Evolutionary conservation across 92 coral and sea anemone genomes (phyloP), one percentile per base, ranked within the genome.

Genomic region (Epizoanthus scotinus): DNA sequence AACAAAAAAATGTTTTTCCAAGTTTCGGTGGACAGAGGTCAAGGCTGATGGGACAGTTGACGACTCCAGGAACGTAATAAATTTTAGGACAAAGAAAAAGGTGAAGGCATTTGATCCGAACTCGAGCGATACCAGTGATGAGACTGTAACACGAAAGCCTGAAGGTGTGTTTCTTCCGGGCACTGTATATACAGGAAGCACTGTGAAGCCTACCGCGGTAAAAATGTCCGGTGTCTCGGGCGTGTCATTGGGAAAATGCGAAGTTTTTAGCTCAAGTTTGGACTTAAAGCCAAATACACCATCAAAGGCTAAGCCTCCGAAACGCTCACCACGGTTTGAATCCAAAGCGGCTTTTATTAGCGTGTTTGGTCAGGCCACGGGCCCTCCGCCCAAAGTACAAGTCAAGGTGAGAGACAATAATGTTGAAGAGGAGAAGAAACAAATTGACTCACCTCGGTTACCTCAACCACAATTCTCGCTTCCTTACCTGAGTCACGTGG

Each of bases 321-420:
- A 75, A 49, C n/a, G 38, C 36, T 75, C 81, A 14, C 55, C 52
- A 54, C 52, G 22, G 26, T 2, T 21, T n/a, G 40, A 13, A 8
- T 34, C 81, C 10, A 25, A 22, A 15, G 68, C 60, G 2, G 83
- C 93, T 8, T 89, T 91, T 79, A 91, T 91, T 64, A 70, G 82
- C 29, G 77, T 91, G 58, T 72, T 88, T 19, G 94, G 94, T 1
- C 90, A 88, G 12, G 90, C 84, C 42, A 91, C 89, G 42, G 94
- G 83, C n/a, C 86, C 90, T 5, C 85, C 86, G 47, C 78, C 88
- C 31, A 85, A 83, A 36, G 63, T 67, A n/a, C 31, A 55, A 31
- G 44, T 64, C 22, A 64, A 50, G 31, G 6, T 40, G 44, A 71
- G 55, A 59, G 68, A 59, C 57, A 34, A 60, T 9, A 34, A 21